A percentile compares a stretch with the other conserved stretches of the same genome.
phyloP scores from a whole-genome alignment of 2,113 vertebrate genomes.

The Mixornis gularis region DNA sequence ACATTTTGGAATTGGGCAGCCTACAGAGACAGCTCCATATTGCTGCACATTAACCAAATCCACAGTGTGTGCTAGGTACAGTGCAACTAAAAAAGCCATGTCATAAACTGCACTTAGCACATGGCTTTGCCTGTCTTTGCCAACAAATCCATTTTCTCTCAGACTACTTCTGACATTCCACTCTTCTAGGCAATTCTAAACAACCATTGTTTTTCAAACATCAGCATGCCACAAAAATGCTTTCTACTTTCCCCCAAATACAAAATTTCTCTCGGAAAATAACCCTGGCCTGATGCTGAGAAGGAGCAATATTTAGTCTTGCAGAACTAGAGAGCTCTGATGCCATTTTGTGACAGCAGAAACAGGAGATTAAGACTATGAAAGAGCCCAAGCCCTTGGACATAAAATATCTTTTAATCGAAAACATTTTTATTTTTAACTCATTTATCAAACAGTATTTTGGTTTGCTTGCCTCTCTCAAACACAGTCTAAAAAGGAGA shows the following conservation, averaged over 20 bases:
- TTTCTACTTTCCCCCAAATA: slow-evolving; percentile 40
- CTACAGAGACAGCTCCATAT: background rate
- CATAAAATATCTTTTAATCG: background rate
- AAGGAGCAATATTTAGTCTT: background rate
- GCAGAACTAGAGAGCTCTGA: background rate
- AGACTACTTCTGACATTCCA: slow-evolving; percentile 46
- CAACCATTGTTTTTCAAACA: slow-evolving; percentile 51
- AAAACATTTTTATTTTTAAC: background rate
- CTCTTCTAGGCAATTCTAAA: slow-evolving; percentile 51
- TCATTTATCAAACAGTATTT: background rate
- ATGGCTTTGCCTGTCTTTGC: background rate
- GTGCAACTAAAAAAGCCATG: background rate
- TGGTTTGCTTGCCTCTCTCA: background rate
- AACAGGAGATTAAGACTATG: background rate
- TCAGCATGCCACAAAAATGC: slow-evolving; percentile 52
- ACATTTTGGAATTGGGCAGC: background rate
- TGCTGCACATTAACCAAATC: background rate
- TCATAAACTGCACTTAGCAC: background rate
- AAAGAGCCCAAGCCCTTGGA: background rate
- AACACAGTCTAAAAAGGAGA: background rate
- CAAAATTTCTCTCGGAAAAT: background rate
- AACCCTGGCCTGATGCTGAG: background rate
- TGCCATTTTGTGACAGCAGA: background rate
- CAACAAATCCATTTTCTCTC: slow-evolving; percentile 53
- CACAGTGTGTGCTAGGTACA: background rate